Base-by-base conservation (phyloP, 1,140 invertebrate species). In the Sarcophaga bullata region DNA sequence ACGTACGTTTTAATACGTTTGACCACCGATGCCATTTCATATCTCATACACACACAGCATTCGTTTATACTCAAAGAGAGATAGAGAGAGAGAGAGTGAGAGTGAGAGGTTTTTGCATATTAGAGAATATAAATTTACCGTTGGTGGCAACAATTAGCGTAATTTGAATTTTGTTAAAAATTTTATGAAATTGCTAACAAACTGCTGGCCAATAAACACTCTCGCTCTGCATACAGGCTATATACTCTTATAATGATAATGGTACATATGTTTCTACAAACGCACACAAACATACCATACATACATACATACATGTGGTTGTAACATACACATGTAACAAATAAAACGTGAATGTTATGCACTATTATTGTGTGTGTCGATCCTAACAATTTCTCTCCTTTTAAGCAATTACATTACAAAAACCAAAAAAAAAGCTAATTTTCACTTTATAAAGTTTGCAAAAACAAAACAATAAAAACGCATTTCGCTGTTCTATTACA, bases 91-190 rank as follows among this genome's bases (percentile, higher is more conserved):
- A 62, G 73, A 50, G 83, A 13, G 82, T 37, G 37, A 52, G 72
- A 17, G 47, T 76, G 73, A 50, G 83, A 13, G 82, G 25, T 47
- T 81, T 19, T 48, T n/a, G n/a, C n/a, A n/a, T n/a, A n/a, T n/a
- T n/a, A n/a, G n/a, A n/a, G n/a, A n/a, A n/a, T n/a, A n/a, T n/a
- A n/a, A n/a, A n/a, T n/a, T n/a, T n/a, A n/a, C n/a, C n/a, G n/a
- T n/a, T 73, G 81, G 84, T 82, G 84, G 84, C 88, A 89, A 88
- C 88, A 89, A 89, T 89, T 89, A 89, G 88, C 88, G 87, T 89
- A 89, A 89, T 89, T 89, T 89, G 85, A 89, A 88, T 89, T 89
- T 88, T 86, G 86, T 86, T 89, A 84, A 89, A 89, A 89, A 89
- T 89, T 89, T 89, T 85, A 89, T 89, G 88, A 89, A 87, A 78